Evolutionary conservation across 2,797 vertebrate species (phyloP).

Genomic region (Syngnathus acus): DNA sequence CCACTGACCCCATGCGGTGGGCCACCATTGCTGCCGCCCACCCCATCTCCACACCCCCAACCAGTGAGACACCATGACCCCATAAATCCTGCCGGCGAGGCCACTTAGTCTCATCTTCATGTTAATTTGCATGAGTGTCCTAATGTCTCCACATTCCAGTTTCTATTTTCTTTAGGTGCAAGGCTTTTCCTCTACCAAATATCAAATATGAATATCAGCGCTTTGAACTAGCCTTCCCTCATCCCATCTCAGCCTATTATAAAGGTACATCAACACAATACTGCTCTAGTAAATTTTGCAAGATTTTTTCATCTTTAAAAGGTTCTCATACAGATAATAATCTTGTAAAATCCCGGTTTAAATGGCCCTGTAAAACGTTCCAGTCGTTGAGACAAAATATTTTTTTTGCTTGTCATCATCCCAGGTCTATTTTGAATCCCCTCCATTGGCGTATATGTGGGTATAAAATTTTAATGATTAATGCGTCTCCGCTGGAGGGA

Average conservation of each 20-base stretch:
- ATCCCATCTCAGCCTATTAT: not conserved
- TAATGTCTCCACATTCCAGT: not conserved
- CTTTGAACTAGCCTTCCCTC: not conserved
- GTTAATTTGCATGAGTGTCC: slow-evolving; percentile 3
- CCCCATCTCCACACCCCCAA: not conserved
- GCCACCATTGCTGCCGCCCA: not conserved
- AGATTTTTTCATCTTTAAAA: not conserved
- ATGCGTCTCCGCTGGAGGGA: not conserved
- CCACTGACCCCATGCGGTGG: not conserved
- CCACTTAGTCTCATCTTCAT: not conserved
- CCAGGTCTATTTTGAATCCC: slow-evolving; percentile 1
- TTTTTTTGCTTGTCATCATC: not conserved
- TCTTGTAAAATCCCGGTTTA: not conserved
- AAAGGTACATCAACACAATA: not conserved
- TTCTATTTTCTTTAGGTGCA: not conserved
- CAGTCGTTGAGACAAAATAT: not conserved
- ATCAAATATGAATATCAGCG: not conserved
- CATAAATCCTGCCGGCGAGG: not conserved
- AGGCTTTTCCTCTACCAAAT: not conserved
- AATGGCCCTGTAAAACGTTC: not conserved
- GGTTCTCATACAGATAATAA: not conserved
- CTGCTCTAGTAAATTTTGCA: not conserved
- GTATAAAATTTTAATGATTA: slow-evolving; percentile 2
- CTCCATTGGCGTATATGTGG: not conserved
- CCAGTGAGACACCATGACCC: not conserved